Conservation (phyloP, 2,797 vertebrate species). For the Neopelma chrysocephalum region DNA sequence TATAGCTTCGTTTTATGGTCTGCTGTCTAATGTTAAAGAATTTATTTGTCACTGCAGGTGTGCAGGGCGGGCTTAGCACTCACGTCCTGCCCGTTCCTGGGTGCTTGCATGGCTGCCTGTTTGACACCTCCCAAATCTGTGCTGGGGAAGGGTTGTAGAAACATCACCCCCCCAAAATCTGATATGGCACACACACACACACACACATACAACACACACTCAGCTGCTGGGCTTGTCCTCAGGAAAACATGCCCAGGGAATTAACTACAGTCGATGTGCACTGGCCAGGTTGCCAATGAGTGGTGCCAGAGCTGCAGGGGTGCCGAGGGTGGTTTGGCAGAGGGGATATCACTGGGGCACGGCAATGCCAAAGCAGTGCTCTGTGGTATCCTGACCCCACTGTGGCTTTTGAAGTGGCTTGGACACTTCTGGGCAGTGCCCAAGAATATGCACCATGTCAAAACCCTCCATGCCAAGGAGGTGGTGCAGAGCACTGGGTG, state of each 20-base stretch:
- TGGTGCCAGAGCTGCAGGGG: background rate
- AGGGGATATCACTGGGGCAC: background rate
- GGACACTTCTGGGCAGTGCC: background rate
- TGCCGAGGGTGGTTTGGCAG: background rate
- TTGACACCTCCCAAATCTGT: background rate
- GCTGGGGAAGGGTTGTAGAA: background rate
- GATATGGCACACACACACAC: background rate
- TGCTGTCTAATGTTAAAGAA: background rate
- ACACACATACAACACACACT: too few species aligned
- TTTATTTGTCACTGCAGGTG: slow-evolving; percentile 25
- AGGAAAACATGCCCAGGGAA: background rate
- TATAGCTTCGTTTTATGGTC: background rate
- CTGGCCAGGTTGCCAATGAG: background rate
- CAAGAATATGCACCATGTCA: background rate
- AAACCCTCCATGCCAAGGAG: background rate
- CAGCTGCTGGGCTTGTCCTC: background rate
- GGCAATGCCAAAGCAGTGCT: accelerated
- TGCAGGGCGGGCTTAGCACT: background rate
- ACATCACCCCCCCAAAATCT: background rate
- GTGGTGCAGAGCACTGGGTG: background rate
- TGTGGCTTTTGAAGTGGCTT: background rate
- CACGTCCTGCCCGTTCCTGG: accelerated
- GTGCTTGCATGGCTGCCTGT: background rate
- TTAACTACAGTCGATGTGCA: background rate
- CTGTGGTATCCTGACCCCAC: background rate